phyloP scores from a whole-genome alignment of 2,113 vertebrate genomes.

The Phrynosoma blainvillii region DNA sequence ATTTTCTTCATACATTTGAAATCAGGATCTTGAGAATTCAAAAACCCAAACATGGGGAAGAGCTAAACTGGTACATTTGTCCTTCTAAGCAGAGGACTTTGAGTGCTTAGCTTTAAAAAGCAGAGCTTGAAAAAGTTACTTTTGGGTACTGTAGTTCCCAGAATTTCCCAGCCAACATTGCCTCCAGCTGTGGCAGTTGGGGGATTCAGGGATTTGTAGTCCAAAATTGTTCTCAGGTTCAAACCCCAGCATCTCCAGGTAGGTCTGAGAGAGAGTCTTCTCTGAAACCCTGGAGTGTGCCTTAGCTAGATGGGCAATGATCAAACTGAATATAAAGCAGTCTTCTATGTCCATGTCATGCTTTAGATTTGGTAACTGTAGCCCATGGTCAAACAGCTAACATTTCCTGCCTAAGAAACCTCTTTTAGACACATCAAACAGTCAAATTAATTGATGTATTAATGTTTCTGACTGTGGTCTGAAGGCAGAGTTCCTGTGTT shows the following conservation, averaged over 20 bases:
- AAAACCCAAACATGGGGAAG: too few species aligned
- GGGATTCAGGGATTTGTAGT: too few species aligned
- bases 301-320: not conserved
- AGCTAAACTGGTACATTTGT: too few species aligned
- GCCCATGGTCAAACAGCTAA: not conserved
- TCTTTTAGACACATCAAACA: slow-evolving; percentile 33
- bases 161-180: too few species aligned
- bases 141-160: too few species aligned
- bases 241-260: not conserved
- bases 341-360: not conserved
- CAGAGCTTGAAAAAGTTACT: too few species aligned
- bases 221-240: not conserved
- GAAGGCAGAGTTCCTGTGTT: slow-evolving; percentile 21
- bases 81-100: too few species aligned
- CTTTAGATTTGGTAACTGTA: not conserved
- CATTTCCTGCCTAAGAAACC: not conserved
- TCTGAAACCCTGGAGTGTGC: not conserved
- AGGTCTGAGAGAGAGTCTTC: not conserved
- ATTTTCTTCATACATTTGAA: too few species aligned
- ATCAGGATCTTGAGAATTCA: too few species aligned
- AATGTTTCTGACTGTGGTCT: slow-evolving; percentile 50
- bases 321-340: not conserved
- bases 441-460: slow-evolving; percentile 49
- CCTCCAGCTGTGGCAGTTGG: too few species aligned
- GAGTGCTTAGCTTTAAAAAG: too few species aligned